These are phyloP conservation scores for Slavum lentiscoides DNA, from an alignment of 2,888 invertebrate species.

Conservation along the genomic window DNA sequence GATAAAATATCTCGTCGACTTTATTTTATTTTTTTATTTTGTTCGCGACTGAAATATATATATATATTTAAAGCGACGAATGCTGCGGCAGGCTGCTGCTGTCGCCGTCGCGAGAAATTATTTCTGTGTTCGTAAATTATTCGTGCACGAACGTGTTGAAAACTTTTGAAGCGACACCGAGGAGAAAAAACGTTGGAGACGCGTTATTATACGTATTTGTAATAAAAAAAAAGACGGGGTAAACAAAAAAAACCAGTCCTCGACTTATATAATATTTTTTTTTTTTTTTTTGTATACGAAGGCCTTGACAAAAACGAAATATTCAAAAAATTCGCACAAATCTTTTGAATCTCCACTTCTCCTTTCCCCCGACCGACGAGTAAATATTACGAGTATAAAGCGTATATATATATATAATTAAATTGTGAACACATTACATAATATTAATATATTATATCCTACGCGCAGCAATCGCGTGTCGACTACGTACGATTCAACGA, in stretches of 20 bases:
- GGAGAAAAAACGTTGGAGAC: not conserved
- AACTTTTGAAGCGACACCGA: not conserved
- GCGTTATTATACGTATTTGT: not conserved
- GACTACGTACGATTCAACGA: not conserved
- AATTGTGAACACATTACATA: not conserved
- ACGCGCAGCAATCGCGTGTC: too few relatives aligned
- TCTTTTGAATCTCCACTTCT: not conserved
- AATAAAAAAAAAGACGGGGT: not conserved
- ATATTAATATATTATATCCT: not conserved
- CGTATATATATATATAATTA: not conserved
- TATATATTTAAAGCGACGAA: too few relatives aligned
- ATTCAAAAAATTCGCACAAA: slow-evolving; percentile 21
- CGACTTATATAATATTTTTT: not conserved
- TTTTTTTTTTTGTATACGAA: not conserved
- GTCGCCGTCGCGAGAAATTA: not conserved
- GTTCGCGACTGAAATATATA: too few relatives aligned
- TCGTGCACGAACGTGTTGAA: not conserved
- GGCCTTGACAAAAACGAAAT: not conserved
- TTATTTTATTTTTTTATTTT: not conserved
- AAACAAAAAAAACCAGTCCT: slow-evolving; percentile 19
- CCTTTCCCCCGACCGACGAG: too few relatives aligned
- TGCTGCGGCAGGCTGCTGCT: not conserved
- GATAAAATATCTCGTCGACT: slow-evolving; percentile 4
- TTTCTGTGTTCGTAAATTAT: slow-evolving; percentile 18
- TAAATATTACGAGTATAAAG: too few relatives aligned